Conservation (phyloP, 2,797 vertebrate genomes). For the Pangasius djambal region DNA sequence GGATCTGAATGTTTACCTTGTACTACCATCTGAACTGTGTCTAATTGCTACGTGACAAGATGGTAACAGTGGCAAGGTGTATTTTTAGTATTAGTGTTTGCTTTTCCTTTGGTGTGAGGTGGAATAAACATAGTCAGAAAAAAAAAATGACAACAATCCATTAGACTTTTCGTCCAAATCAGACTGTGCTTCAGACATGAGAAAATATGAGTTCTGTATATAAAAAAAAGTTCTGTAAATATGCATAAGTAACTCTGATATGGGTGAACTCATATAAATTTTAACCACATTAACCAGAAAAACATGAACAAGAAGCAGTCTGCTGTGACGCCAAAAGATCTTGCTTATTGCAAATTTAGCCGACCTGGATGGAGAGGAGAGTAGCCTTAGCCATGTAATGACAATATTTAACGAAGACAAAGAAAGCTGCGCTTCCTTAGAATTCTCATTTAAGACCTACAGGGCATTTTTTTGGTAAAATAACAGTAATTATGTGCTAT, state of each 20-base stretch:
- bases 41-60: slow-evolving; percentile 8
- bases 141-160: no score
- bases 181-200: not conserved
- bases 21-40: not conserved
- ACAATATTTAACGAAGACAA: not conserved
- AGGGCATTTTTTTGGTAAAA: not conserved
- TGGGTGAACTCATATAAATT: not conserved
- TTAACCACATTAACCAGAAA: not conserved
- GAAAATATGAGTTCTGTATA: not conserved
- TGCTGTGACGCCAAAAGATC: not conserved
- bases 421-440: not conserved
- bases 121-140: no score
- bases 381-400: not conserved
- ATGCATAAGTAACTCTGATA: not conserved
- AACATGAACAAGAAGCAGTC: not conserved
- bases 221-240: not conserved
- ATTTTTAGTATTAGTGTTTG: not conserved
- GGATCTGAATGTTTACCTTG: slow-evolving; percentile 4
- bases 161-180: not conserved
- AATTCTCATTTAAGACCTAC: not conserved
- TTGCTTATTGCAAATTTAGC: not conserved
- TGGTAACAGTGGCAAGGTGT: not conserved
- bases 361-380: not conserved
- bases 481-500: not conserved
- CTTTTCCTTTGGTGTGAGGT: not conserved